Conservation (phyloP, 2,888 invertebrate genomes). For the Pediacus dermestoides region DNA sequence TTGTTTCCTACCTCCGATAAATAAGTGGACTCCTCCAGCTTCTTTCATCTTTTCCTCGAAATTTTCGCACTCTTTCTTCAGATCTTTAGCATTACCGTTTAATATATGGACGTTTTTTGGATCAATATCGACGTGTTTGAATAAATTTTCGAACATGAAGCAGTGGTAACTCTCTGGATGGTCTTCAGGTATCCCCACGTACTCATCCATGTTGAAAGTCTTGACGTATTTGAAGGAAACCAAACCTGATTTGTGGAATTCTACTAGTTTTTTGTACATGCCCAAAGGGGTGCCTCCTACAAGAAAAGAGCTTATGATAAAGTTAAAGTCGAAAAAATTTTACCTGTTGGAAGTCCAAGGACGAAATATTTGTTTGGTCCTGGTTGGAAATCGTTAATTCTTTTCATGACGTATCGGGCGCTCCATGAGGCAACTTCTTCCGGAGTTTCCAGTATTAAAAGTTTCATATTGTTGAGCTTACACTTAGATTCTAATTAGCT, state of each 20-base stretch:
- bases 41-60: conserved; percentile 77
- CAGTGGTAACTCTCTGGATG: conserved; percentile 94
- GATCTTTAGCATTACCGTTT: conserved; percentile 81
- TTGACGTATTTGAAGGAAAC: conserved; percentile 90
- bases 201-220: conserved; percentile 98
- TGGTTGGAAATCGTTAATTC: conserved; percentile 81
- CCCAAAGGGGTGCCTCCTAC: conserved; percentile 82
- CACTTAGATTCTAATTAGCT: too few relatives aligned
- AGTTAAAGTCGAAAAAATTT: too few relatives aligned
- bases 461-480: conserved; percentile 62
- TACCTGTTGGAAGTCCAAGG: conserved; percentile 70
- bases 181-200: conserved; percentile 83
- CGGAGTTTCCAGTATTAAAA: conserved; percentile 79
- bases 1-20: conserved; percentile 72
- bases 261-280: conserved; percentile 85
- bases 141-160: conserved; percentile 95
- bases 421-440: conserved; percentile 84
- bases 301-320: conserved; percentile 3
- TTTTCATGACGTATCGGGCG: conserved; percentile 83
- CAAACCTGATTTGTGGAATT: conserved; percentile 76
- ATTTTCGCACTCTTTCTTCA: conserved; percentile 73
- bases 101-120: conserved; percentile 85
- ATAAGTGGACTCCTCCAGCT: conserved; percentile 87
- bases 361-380: conserved; percentile 77
- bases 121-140: conserved; percentile 91